Percentiles rank a stretch among this genome's conserved stretches.
phyloP scores from a whole-genome alignment of 2,888 invertebrate genomes.

The Caenorhabditis sp. region DNA sequence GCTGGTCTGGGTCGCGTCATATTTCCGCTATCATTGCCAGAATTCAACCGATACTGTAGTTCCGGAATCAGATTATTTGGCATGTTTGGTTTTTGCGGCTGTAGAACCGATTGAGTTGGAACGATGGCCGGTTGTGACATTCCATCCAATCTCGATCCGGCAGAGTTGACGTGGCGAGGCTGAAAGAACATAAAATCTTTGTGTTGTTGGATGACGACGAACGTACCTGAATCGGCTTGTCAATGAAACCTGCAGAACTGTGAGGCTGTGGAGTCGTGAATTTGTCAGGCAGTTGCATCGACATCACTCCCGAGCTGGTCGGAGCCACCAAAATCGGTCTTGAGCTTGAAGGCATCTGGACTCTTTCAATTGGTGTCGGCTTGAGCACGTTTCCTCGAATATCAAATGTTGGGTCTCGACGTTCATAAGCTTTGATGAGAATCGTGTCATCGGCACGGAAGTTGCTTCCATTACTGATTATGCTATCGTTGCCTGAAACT shows the following conservation, averaged over 20 bases:
- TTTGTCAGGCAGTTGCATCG: constrained; percentile 11
- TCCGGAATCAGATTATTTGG: constrained; percentile 41
- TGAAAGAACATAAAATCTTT: neutral
- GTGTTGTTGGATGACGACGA: neutral
- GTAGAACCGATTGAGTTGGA: neutral
- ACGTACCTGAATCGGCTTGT: constrained; percentile 17
- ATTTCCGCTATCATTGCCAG: constrained; percentile 13
- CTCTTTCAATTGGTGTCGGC: constrained; percentile 33
- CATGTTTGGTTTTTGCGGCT: constrained; percentile 2
- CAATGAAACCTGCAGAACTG: neutral
- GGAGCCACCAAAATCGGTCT: constrained; percentile 14
- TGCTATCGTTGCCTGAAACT: constrained; percentile 38
- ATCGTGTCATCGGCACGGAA: neutral
- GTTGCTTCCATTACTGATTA: constrained; percentile 16
- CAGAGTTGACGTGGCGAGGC: constrained; percentile 34
- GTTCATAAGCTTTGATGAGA: constrained; percentile 4
- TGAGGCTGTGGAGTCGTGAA: constrained; percentile 15
- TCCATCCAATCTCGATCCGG: constrained; percentile 33
- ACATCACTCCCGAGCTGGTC: constrained; percentile 3
- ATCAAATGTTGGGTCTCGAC: constrained; percentile 27
- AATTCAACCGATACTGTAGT: constrained; percentile 27
- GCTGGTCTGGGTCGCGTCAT: constrained; percentile 51
- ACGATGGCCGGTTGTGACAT: neutral
- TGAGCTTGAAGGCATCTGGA: neutral
- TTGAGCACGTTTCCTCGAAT: constrained; percentile 44